A percentile compares a stretch with the other conserved stretches of the same genome.
Conservation (phyloP, 2,797 vertebrate genomes). For the Manis pentadactyla region DNA sequence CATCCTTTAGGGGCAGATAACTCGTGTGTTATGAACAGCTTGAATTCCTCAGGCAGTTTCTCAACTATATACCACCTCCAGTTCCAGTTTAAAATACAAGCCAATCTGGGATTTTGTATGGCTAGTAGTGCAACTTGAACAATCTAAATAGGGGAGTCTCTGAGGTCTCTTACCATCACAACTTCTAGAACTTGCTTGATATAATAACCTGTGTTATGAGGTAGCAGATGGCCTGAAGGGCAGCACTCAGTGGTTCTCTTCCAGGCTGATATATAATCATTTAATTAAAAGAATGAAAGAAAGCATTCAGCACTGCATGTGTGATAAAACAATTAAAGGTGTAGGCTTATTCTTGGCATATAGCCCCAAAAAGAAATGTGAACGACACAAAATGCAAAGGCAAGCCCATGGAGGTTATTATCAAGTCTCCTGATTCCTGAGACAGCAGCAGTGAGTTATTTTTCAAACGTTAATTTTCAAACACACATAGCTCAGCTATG, state of each 20-base stretch:
- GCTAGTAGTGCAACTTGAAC: constrained; percentile 25
- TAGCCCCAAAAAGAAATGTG: not conserved
- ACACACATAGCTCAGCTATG: not conserved
- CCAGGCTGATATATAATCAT: not conserved
- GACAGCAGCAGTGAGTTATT: not conserved
- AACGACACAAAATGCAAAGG: not conserved
- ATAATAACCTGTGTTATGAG: not conserved
- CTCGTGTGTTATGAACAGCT: constrained; percentile 55
- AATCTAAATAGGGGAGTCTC: not conserved
- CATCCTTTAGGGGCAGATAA: constrained; percentile 4
- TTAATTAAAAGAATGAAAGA: constrained; percentile 57
- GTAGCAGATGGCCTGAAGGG: constrained; percentile 27
- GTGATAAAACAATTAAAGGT: constrained; percentile 46
- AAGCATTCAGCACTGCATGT: not conserved
- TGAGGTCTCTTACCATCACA: not conserved
- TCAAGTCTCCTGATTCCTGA: not conserved
- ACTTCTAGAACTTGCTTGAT: constrained; percentile 20
- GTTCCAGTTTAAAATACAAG: constrained; percentile 61
- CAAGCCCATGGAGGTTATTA: not conserved
- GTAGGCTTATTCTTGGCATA: constrained; percentile 58
- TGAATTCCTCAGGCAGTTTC: constrained; percentile 66
- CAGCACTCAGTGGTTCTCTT: not conserved
- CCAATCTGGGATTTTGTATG: constrained; percentile 38
- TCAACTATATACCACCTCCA: constrained; percentile 57
- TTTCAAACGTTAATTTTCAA: constrained; percentile 38